Evolutionary conservation across 2,113 vertebrate species (phyloP).

Genomic region (Cyprinodon brontotheroides): DNA sequence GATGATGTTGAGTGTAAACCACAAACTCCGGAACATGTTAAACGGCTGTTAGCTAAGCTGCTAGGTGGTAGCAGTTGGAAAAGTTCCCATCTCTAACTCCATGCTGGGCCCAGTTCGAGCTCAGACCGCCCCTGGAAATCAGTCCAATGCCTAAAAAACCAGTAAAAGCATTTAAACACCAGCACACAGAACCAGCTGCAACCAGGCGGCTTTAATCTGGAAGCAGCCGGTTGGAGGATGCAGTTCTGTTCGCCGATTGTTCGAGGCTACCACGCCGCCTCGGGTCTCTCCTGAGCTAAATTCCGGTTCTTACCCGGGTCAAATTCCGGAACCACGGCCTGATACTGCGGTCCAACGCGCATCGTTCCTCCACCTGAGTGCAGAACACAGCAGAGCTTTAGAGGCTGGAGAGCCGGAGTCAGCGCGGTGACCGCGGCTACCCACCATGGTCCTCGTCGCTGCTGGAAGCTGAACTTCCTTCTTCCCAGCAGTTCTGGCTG

Average conservation of each 20-base stretch:
- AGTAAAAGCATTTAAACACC: background rate
- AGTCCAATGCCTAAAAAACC: background rate
- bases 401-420: background rate
- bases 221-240: background rate
- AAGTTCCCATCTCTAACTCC: background rate
- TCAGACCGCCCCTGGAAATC: background rate
- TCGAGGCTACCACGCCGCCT: slow-evolving; percentile 59
- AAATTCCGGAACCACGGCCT: slow-evolving; percentile 91
- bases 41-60: background rate
- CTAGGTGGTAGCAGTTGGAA: too few relatives aligned
- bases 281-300: background rate
- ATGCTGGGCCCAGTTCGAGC: background rate
- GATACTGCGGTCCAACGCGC: slow-evolving; percentile 90
- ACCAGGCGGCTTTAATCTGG: background rate
- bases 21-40: background rate
- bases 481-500: slow-evolving; percentile 88
- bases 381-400: slow-evolving; percentile 12
- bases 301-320: slow-evolving; percentile 84
- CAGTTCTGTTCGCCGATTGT: slow-evolving; percentile 23
- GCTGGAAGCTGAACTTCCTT: slow-evolving; percentile 91
- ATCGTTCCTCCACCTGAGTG: slow-evolving; percentile 88
- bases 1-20: background rate
- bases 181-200: background rate
- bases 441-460: slow-evolving; percentile 94
- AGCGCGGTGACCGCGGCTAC: slow-evolving; percentile 72